phyloP scores from a whole-genome alignment of 2,797 vertebrate genomes.

The Capromys pilorides region DNA sequence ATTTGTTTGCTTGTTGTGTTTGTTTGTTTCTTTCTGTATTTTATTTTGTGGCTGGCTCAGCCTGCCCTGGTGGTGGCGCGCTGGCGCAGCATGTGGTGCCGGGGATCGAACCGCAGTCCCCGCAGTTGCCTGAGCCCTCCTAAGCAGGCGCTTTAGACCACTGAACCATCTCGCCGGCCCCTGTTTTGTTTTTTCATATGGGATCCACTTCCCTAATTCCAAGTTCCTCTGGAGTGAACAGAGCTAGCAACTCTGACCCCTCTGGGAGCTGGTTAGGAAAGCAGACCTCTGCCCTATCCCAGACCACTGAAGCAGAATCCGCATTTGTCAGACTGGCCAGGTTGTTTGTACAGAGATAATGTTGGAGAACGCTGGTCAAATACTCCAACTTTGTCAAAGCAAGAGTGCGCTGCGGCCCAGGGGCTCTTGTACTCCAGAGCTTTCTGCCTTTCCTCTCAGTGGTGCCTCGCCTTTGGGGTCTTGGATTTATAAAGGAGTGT shows the following conservation, averaged over 20 bases:
- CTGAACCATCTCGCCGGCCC: no score
- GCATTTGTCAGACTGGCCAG: neutral
- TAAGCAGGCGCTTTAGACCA: no score
- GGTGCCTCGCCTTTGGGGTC: neutral
- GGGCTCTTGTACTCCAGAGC: neutral
- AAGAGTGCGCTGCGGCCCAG: neutral
- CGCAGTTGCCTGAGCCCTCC: no score
- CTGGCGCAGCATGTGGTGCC: no score
- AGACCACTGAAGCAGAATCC: neutral
- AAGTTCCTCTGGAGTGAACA: neutral
- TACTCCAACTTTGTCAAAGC: neutral
- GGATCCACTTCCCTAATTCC: neutral
- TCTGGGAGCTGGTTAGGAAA: neutral
- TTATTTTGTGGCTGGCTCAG: no score
- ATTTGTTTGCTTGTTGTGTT: no score
- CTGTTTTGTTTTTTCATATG: neutral
- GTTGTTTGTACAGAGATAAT: neutral
- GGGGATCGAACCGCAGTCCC: no score
- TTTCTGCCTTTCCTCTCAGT: neutral
- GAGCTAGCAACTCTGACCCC: neutral
- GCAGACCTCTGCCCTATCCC: neutral
- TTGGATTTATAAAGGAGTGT: accelerated
- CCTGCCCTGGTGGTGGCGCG: no score
- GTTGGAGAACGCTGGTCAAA: neutral
- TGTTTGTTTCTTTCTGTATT: no score